Evolutionary conservation across 2,888 invertebrate genomes (phyloP), one percentile per base, ranked within the genome.

Genomic region (Amblyjoppa fuscipennis): DNA sequence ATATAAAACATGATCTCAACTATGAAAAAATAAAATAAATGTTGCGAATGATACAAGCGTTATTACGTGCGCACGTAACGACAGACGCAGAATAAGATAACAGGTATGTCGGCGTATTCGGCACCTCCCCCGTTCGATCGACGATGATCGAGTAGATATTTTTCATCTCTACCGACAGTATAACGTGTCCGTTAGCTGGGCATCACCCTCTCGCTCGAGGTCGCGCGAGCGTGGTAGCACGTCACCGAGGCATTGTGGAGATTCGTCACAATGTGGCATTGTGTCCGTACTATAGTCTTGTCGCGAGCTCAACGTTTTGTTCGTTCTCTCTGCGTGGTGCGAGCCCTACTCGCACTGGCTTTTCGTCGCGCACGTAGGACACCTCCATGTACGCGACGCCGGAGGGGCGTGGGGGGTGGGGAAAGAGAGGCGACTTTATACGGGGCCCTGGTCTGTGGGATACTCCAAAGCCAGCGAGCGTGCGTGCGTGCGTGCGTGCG

Each of bases 241-340:
- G 53, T 82, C 61, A 78, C 69, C 74, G 81, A 75, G 78, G 87
- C 89, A 90, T 92, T 93, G 91, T 79, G 89, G 83, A 86, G 88
- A 88, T 89, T 87, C 89, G 91, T 91, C 89, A 92, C 92, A 93
- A 92, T 91, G 92, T 89, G 87, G 87, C 90, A 93, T 93, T 93
- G 93, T 92, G 85, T 87, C 80, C 59, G 82, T 86, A 89, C 49
- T 87, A 90, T 89, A 91, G 92, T 93, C 91, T 93, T 92, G 86
- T 90, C 85, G 84, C 84, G 81, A 78, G 84, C 87, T 81, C 84
- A 78, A 87, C 88, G 88, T 90, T 91, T 90, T 91, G 90, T 91
- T 87, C 87, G 77, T 77, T 83, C 77, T 78, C 56, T 53, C 86
- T 69, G 68, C 74, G 83, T 53, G 74, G 66, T 66, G 49, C 83